Base-by-base conservation (phyloP, 2,888 invertebrate species). In the Dryomyza anilis region DNA sequence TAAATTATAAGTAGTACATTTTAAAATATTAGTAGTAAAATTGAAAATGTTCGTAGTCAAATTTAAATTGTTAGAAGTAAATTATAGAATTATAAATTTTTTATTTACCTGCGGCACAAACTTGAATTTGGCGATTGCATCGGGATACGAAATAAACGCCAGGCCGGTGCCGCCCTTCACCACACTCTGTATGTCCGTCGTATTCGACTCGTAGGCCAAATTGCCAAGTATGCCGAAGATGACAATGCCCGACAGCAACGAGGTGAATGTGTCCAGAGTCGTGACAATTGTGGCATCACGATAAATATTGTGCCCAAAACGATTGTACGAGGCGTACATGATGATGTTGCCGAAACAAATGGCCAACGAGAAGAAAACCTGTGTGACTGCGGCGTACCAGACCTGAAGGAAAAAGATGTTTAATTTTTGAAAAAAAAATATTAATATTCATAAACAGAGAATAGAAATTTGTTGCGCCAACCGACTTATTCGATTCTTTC, bases 221-320 rank as follows among this genome's bases (percentile, higher is more conserved):
- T 93, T 93, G 0, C 94, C 94, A 50, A 94, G 84, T 67, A 94
- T 91, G 7, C 92, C 91, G 76, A 94, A 94, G 69, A 94, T 93
- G 1, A 93, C 93, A 66, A 90, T 86, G 2, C 94, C 94, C 0
- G 94, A 93, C 33, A 94, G 83, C 29, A 94, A 78, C 68, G 93
- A 93, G 0, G 94, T 94, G 71, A 92, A 89, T 0, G 94, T 94
- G 75, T 94, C 94, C 77, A 93, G 78, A 0, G 91, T 87, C 7
- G 93, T 92, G 10, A 94, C 91, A 67, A 94, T 91, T 82, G 92
- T 87, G 0, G 92, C 89, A 76, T 94, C 94, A 71, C 92, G 91
- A 78, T 25, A 76, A 65, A 88, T 85, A 62, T 87, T 87, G 64
- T 88, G 87, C 1, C 82, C 81, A 72, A 89, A 89, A 14, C 85